These are phyloP conservation scores for Metallyticus violacea DNA, from an alignment of 2,888 invertebrate genomes.

Conservation along the genomic window DNA sequence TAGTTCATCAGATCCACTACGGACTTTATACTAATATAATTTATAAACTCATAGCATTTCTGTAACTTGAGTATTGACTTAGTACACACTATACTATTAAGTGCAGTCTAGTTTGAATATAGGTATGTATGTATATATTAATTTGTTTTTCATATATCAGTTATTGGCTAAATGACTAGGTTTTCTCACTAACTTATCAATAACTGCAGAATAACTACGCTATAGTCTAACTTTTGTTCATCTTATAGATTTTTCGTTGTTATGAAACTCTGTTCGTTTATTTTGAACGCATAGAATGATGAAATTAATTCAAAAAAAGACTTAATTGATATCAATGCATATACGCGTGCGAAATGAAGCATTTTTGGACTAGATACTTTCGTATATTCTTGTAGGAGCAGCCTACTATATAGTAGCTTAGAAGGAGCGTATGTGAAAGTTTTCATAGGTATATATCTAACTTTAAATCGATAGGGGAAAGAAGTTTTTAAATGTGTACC, in stretches of 20 bases:
- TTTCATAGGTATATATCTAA: not conserved
- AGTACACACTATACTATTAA: conserved; percentile 7
- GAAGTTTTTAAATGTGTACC: not conserved
- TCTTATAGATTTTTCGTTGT: conserved; percentile 30
- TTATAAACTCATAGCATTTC: conserved; percentile 12
- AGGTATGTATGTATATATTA: not conserved
- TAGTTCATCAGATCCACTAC: conserved; percentile 2
- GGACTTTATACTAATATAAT: not conserved
- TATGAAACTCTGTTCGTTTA: conserved; percentile 32
- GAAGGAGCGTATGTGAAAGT: not conserved
- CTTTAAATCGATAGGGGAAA: not conserved
- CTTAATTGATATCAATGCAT: not conserved
- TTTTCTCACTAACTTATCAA: conserved; percentile 8
- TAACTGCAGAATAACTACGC: not conserved
- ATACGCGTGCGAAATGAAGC: not conserved
- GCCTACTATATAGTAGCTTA: not conserved
- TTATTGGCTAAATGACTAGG: conserved; percentile 18
- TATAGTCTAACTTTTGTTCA: not conserved
- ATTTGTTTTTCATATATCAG: not conserved
- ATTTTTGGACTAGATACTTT: not conserved
- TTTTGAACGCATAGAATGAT: not conserved
- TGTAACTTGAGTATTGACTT: conserved; percentile 15
- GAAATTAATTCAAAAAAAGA: conserved; percentile 6
- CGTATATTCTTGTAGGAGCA: not conserved
- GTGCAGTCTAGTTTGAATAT: conserved; percentile 2